Conservation (phyloP, 2,113 vertebrate species). For the Neolamprologus sp. region DNA sequence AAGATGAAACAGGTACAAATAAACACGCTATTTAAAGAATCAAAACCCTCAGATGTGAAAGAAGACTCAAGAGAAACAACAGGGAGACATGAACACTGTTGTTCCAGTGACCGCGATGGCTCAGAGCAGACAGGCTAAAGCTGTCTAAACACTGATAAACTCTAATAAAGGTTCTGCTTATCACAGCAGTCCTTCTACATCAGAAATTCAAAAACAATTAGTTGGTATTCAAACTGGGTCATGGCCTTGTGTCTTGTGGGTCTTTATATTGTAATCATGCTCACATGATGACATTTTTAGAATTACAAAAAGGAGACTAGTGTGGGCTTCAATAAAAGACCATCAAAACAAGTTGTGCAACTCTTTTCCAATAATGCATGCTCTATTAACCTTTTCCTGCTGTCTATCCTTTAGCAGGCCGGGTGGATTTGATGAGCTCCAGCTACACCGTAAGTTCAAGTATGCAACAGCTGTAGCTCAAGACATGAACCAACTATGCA, state of each 20-base stretch:
- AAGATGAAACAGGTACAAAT: background rate
- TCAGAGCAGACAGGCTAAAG: background rate
- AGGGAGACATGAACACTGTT: background rate
- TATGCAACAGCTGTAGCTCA: background rate
- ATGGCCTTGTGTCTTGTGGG: background rate
- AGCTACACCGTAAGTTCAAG: background rate
- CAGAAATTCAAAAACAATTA: conserved; percentile 10
- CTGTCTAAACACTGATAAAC: conserved; percentile 19
- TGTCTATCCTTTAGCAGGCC: background rate
- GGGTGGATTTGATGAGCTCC: background rate
- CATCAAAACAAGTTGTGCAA: background rate
- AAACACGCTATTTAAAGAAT: background rate
- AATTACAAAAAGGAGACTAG: background rate
- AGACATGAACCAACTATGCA: background rate
- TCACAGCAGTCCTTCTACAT: conserved; percentile 7
- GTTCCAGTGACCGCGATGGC: background rate
- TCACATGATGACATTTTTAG: background rate
- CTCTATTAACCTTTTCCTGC: background rate
- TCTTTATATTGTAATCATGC: background rate
- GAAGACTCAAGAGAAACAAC: background rate
- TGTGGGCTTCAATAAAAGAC: background rate
- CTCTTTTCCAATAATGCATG: background rate
- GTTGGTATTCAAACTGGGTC: background rate
- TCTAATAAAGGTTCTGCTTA: conserved; percentile 8
- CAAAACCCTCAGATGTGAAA: background rate